Percentiles rank a stretch among this genome's conserved stretches.
Conservation (phyloP, 1,140 invertebrate species). For the Apis cerana region DNA sequence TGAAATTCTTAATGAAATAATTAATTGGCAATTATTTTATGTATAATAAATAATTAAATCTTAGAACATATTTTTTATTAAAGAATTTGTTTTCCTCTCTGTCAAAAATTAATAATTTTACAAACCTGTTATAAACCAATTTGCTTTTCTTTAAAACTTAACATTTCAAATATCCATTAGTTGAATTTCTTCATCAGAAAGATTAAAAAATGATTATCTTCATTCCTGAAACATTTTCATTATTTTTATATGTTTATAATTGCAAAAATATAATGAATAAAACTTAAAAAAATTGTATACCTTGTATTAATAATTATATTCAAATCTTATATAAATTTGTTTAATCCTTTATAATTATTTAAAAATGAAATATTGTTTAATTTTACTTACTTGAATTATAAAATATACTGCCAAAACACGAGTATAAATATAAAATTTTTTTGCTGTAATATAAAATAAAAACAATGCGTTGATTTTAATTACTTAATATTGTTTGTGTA, state of each 20-base stretch:
- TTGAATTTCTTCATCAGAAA: constrained; percentile 39
- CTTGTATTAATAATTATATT: not conserved
- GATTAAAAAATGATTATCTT: constrained; percentile 33
- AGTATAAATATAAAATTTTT: constrained; percentile 20
- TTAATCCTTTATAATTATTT: constrained; percentile 9
- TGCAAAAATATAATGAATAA: constrained; percentile 1
- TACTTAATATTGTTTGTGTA: not conserved
- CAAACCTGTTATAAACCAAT: constrained; percentile 35
- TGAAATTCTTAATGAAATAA: constrained; percentile 7
- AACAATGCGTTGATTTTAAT: not conserved
- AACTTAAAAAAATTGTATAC: not conserved
- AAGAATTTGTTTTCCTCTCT: not conserved
- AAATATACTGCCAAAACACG: constrained; percentile 17
- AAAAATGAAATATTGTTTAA: not conserved
- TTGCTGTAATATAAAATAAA: constrained; percentile 24
- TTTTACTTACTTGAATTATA: constrained; percentile 21
- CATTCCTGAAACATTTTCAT: constrained; percentile 61
- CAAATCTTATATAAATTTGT: not conserved
- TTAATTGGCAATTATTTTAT: constrained; percentile 19
- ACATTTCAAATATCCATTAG: constrained; percentile 35
- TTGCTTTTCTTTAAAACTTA: constrained; percentile 6
- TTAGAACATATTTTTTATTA: not conserved
- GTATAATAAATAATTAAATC: constrained; percentile 12
- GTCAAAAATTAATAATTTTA: constrained; percentile 24
- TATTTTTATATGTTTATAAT: constrained; percentile 24